phyloP scores from a whole-genome alignment of 2,113 vertebrate genomes.

The Camelus dromedarius region DNA sequence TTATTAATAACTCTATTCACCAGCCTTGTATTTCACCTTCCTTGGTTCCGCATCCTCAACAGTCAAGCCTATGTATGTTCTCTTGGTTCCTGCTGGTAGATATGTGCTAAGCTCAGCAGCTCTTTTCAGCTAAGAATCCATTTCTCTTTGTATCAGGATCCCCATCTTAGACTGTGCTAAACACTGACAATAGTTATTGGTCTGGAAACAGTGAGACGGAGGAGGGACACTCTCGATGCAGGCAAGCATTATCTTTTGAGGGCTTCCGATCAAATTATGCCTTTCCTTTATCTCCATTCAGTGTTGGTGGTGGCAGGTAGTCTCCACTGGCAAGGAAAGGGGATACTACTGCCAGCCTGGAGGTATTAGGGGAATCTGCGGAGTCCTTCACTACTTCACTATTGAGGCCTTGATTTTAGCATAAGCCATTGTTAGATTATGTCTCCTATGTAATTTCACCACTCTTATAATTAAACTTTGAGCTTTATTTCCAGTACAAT shows the following conservation, averaged over 20 bases:
- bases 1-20: background rate
- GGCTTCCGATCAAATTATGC: background rate
- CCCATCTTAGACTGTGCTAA: background rate
- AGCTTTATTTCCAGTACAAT: background rate
- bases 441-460: background rate
- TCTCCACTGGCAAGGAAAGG: background rate
- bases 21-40: background rate
- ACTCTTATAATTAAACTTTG: background rate
- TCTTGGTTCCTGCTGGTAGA: background rate
- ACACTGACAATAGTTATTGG: background rate
- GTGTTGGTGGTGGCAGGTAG: fast-evolving
- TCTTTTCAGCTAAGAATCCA: background rate
- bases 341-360: background rate
- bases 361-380: background rate
- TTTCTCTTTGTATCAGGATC: background rate
- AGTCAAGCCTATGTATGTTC: background rate
- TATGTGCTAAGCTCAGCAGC: background rate
- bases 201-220: background rate
- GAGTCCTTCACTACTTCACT: background rate
- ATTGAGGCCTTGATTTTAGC: background rate
- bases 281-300: background rate
- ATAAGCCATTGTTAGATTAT: background rate
- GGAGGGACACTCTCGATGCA: background rate
- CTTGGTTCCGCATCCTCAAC: background rate
- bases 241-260: background rate